Base-by-base conservation (phyloP, 2,888 invertebrate species). In the Sinelater perroti region DNA sequence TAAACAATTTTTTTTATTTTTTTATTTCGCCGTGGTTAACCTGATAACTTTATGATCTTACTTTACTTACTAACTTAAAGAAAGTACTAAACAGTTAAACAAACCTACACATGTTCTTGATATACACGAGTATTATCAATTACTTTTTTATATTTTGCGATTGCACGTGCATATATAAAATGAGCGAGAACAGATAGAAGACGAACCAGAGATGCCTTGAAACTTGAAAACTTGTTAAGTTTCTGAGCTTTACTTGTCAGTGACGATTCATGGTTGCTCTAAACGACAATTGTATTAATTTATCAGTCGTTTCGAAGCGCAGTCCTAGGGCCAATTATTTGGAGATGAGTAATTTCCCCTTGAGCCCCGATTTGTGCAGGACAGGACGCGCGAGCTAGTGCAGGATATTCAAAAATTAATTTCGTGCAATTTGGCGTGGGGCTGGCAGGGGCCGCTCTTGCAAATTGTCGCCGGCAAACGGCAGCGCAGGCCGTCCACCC, bases 401-500 rank as follows among this genome's bases (percentile, higher is more conserved):
- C 1, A 1, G 20, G 10, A 21, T 11, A 38, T 38, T 38, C 38
- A 38, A 38, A 38, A 38, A 38, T 20, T 38, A 38, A 38, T 38
- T 38, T 38, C 8, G 1, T 38, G 13, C 38, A 20, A 14, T 40
- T 40, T 24, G 26, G 40, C 26, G 3, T 16, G 8, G 40, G 2
- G 14, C 13, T 11, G 24, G 40, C 14, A 13, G 8, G 40, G n/a
- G n/a, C 21, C 26, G 11, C 26, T 40, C 40, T 40, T 40, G 26
- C 11, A 40, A 40, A 40, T 11, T 40, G 26, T 21, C 24, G 40
- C 14, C 16, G 38, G 40, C 16, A 24, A 8, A 24, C 40, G 26
- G 21, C 20, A 40, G 40, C 24, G 14, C 26, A 40, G 40, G 21
- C 40, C 40, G 26, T 24, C 40, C 40, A 40, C 44, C 38, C 18